Evolutionary conservation across 1,140 invertebrate species (phyloP).

Genomic region (Carposina sasakii): DNA sequence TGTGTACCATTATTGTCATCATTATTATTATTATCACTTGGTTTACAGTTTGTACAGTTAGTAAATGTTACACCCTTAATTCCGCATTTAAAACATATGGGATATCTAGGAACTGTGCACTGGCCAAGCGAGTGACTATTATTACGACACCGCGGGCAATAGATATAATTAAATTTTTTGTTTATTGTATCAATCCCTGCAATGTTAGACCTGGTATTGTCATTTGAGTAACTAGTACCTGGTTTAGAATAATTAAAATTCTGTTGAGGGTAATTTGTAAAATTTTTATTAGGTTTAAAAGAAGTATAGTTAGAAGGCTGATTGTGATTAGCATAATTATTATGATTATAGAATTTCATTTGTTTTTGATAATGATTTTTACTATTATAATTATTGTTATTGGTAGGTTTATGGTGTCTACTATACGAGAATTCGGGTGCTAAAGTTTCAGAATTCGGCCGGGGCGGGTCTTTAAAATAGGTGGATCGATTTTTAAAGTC

Average conservation of each 20-base stretch:
- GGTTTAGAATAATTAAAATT: neutral
- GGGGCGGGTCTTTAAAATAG: neutral
- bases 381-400: neutral
- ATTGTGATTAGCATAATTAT: slow-evolving; percentile 15
- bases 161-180: too few species aligned
- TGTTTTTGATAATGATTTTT: slow-evolving; percentile 1
- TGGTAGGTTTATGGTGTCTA: neutral
- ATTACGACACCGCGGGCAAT: slow-evolving; percentile 14
- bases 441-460: neutral
- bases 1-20: too few species aligned
- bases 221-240: neutral
- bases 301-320: too few species aligned
- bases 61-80: slow-evolving; percentile 14
- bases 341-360: neutral
- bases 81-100: slow-evolving; percentile 28
- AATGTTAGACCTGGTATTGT: too few species aligned
- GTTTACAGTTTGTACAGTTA: slow-evolving; percentile 16
- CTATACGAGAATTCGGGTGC: neutral
- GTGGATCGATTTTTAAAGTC: too few species aligned
- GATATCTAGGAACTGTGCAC: slow-evolving; percentile 4
- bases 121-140: slow-evolving; percentile 7
- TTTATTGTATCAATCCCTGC: too few species aligned
- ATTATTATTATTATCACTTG: slow-evolving; percentile 2
- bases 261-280: neutral
- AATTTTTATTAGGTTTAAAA: too few species aligned